Conservation (phyloP, 2,113 vertebrate genomes). For the Donacobius atricapilla region DNA sequence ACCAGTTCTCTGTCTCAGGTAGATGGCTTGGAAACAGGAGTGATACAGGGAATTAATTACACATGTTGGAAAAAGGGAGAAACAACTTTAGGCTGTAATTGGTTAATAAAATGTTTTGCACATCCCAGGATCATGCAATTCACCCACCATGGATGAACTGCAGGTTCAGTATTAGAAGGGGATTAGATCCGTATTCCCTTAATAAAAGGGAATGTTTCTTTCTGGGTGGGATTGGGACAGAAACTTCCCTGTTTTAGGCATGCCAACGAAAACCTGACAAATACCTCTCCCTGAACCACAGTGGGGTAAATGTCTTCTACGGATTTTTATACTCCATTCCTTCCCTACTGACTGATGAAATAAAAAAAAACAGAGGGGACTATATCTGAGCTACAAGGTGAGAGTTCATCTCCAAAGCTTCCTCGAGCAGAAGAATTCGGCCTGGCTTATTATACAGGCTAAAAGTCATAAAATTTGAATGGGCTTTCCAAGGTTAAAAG, state of each 20-base stretch:
- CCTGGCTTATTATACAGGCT: background rate
- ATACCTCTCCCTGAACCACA: background rate
- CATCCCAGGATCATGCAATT: background rate
- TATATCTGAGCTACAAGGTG: background rate
- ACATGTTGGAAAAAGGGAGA: background rate
- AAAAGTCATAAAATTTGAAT: constrained; percentile 18
- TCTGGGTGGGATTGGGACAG: background rate
- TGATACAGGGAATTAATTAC: background rate
- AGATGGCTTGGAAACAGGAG: background rate
- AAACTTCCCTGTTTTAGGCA: background rate
- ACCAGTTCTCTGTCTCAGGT: background rate
- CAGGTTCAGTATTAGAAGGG: background rate
- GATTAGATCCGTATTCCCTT: too few species aligned
- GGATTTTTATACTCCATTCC: background rate
- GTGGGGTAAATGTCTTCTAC: background rate
- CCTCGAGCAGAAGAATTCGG: background rate
- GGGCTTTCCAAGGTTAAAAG: background rate
- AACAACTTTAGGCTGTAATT: background rate
- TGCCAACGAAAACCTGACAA: background rate
- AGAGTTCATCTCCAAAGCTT: background rate
- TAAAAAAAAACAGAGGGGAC: background rate
- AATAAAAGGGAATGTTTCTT: background rate
- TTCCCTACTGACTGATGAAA: background rate
- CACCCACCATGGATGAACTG: background rate
- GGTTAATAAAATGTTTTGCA: background rate